Percentiles rank a stretch among this genome's conserved stretches.
Evolutionary conservation across 2,113 vertebrate genomes (phyloP).

Genomic region (Pelodiscus sinensis): DNA sequence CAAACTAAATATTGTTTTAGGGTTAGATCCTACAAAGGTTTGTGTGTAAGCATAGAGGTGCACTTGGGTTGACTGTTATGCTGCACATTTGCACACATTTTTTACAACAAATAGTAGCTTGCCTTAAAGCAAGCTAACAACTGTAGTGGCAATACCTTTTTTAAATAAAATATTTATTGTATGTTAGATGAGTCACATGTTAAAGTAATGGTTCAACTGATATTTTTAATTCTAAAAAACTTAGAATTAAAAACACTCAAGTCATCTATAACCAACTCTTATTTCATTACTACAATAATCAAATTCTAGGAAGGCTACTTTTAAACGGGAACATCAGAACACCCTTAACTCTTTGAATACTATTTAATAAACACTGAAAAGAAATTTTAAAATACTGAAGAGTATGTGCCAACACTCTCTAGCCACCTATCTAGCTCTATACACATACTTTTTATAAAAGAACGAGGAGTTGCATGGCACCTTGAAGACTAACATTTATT

Average conservation of each 20-base stretch:
- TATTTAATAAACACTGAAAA: neutral
- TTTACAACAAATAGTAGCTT: neutral
- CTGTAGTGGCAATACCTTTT: neutral
- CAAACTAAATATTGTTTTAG: neutral
- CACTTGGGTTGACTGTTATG: neutral
- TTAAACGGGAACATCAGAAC: neutral
- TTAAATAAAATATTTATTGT: neutral
- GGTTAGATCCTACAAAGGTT: neutral
- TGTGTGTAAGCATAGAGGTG: neutral
- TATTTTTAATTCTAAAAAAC: neutral
- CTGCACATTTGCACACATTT: neutral
- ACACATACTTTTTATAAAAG: neutral
- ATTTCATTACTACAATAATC: neutral
- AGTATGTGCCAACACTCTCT: neutral
- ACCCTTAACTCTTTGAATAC: neutral
- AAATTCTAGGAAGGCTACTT: neutral
- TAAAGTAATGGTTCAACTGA: neutral
- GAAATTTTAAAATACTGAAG: neutral
- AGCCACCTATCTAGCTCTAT: neutral
- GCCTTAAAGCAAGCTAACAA: neutral
- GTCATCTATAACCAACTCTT: neutral
- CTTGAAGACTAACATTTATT: no score
- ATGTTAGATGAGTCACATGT: neutral
- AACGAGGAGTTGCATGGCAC: no score
- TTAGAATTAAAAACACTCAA: neutral